These are phyloP conservation scores for Sebastes flavidus DNA, from an alignment of 2,797 vertebrate species.

Conservation along the genomic window DNA sequence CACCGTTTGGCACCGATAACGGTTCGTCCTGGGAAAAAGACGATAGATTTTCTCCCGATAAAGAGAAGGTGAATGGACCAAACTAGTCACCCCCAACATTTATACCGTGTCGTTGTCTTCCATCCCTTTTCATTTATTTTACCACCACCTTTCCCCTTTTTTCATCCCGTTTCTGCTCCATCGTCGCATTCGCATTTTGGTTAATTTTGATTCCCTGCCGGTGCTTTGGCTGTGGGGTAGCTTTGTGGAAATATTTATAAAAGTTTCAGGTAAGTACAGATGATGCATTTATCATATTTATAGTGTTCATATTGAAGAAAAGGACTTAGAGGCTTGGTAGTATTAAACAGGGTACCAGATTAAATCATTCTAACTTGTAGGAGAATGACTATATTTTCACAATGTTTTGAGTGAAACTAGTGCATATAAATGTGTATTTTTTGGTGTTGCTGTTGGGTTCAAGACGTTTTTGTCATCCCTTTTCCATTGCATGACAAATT, in stretches of 20 bases:
- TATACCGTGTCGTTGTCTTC: conserved; percentile 23
- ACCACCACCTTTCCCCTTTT: conserved; percentile 26
- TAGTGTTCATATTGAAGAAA: not conserved
- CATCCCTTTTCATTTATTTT: conserved; percentile 46
- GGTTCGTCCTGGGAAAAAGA: conserved; percentile 77
- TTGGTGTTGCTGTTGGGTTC: not conserved
- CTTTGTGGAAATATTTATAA: not conserved
- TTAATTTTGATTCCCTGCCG: not conserved
- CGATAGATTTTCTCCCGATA: conserved; percentile 67
- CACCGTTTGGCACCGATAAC: conserved; percentile 85
- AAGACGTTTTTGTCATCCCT: not conserved
- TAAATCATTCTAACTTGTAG: not conserved
- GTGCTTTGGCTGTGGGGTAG: conserved; percentile 6
- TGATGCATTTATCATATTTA: not conserved
- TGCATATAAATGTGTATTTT: not conserved
- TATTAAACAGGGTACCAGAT: not conserved
- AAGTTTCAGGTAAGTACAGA: conserved; percentile 9
- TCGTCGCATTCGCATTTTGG: conserved; percentile 10
- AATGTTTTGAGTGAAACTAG: not conserved
- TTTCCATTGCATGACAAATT: conserved; percentile 47
- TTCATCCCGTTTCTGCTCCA: conserved; percentile 32
- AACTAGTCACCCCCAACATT: conserved; percentile 23
- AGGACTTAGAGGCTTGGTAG: not conserved
- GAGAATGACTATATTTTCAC: not conserved
- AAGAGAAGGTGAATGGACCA: conserved; percentile 80